Evolutionary conservation across 2,888 invertebrate species (phyloP).

Genomic region (Xylota segnis): DNA sequence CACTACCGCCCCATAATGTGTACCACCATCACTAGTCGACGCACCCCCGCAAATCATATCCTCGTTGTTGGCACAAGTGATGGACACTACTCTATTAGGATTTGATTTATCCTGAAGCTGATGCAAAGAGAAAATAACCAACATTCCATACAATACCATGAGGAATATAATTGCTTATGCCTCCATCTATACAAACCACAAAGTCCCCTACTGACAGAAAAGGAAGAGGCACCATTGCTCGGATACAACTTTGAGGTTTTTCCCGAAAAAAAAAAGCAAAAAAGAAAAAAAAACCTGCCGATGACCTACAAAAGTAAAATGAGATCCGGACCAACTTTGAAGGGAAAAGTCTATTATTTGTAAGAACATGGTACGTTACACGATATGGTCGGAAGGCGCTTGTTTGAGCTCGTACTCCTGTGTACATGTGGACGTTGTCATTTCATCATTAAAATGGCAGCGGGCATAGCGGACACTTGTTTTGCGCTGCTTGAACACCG

Average conservation of each 20-base stretch:
- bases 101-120: conserved; percentile 58
- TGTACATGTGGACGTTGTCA: conserved; percentile 43
- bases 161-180: conserved; percentile 47
- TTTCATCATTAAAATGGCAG: conserved; percentile 68
- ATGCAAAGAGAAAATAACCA: conserved; percentile 26
- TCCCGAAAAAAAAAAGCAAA: conserved; percentile 3
- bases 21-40: neutral
- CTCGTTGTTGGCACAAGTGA: conserved; percentile 40
- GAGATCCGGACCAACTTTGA: conserved; percentile 29
- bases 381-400: neutral
- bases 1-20: neutral
- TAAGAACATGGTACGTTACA: conserved; percentile 37
- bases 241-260: neutral
- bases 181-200: conserved; percentile 1
- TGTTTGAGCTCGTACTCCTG: conserved; percentile 9
- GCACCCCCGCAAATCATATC: conserved; percentile 26
- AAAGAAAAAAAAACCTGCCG: conserved; percentile 22
- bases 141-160: conserved; percentile 27
- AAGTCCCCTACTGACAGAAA: neutral
- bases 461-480: conserved; percentile 64
- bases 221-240: neutral
- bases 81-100: conserved; percentile 65
- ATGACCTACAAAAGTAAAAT: conserved; percentile 45
- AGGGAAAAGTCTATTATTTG: conserved; percentile 56
- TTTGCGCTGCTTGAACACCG: conserved; percentile 51